Conservation (phyloP, 1,140 invertebrate species). For the Contarinia nasturtii region DNA sequence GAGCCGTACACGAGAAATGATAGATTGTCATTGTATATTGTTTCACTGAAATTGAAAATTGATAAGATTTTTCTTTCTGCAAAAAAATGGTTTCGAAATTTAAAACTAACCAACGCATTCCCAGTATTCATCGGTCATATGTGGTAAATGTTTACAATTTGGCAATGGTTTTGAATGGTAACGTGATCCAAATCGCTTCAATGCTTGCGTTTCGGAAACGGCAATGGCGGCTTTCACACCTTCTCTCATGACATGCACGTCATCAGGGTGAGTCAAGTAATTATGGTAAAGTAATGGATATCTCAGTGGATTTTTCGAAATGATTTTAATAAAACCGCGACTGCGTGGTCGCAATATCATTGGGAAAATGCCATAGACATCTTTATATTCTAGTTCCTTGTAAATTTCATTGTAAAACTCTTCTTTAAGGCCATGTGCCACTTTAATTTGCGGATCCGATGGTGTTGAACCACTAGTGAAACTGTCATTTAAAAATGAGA, state of each 20-base stretch:
- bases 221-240: slow-evolving; percentile 70
- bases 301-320: slow-evolving; percentile 57
- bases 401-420: slow-evolving; percentile 61
- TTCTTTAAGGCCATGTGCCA: slow-evolving; percentile 56
- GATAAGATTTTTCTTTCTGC: too few species aligned
- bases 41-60: slow-evolving; percentile 21
- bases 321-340: slow-evolving; percentile 53
- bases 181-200: slow-evolving; percentile 52
- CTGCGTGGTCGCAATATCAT: slow-evolving; percentile 77
- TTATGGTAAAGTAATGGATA: slow-evolving; percentile 79
- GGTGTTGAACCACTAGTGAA: slow-evolving; percentile 58
- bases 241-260: slow-evolving; percentile 57
- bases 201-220: slow-evolving; percentile 48
- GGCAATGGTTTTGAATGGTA: slow-evolving; percentile 52
- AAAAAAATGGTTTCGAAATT: too few species aligned
- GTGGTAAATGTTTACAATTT: slow-evolving; percentile 55
- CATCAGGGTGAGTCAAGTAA: slow-evolving; percentile 65
- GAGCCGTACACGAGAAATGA: slow-evolving; percentile 63
- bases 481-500: too few species aligned
- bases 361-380: slow-evolving; percentile 61
- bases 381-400: slow-evolving; percentile 42
- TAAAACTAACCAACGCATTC: slow-evolving; percentile 33
- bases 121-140: slow-evolving; percentile 69
- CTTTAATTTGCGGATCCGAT: slow-evolving; percentile 55
- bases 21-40: slow-evolving; percentile 79